phyloP scores from a whole-genome alignment of 2,113 vertebrate genomes.

The Neogale vison region DNA sequence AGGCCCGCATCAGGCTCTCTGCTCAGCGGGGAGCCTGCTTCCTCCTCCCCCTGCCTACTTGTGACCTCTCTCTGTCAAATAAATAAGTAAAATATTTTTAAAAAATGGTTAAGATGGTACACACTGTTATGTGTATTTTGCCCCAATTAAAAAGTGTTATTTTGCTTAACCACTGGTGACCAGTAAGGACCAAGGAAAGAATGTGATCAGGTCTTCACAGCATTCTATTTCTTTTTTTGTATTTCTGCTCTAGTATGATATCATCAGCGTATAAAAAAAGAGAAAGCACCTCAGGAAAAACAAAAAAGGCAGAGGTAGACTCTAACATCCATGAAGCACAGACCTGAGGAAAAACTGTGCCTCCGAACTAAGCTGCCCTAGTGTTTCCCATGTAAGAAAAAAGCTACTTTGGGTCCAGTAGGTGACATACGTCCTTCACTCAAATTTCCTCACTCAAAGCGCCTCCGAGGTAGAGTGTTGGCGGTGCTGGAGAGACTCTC shows the following conservation, averaged over 20 bases:
- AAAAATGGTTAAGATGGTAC: neutral
- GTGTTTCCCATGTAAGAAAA: neutral
- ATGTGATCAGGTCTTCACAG: too few relatives aligned
- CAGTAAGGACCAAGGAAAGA: too few relatives aligned
- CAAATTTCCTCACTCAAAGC: neutral
- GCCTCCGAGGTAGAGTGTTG: rapidly evolving
- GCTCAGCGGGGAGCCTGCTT: too few relatives aligned
- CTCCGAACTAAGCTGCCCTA: neutral
- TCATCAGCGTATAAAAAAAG: neutral
- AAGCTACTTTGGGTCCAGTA: neutral
- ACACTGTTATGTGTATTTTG: neutral
- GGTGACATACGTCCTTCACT: too few relatives aligned
- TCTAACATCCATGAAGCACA: neutral
- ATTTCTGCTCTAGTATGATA: neutral
- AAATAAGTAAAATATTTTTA: too few relatives aligned
- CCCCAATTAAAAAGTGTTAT: neutral
- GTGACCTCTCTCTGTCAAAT: too few relatives aligned
- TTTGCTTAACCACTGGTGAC: neutral
- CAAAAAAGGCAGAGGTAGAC: neutral
- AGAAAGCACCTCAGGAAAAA: neutral
- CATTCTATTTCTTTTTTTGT: neutral
- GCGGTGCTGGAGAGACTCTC: neutral
- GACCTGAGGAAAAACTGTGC: neutral
- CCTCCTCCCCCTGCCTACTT: too few relatives aligned
- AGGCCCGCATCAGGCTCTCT: too few relatives aligned